A percentile compares a stretch with the other conserved stretches of the same genome.
Conservation (phyloP, 2,113 vertebrate species). For the Aleadryas rufinucha region DNA sequence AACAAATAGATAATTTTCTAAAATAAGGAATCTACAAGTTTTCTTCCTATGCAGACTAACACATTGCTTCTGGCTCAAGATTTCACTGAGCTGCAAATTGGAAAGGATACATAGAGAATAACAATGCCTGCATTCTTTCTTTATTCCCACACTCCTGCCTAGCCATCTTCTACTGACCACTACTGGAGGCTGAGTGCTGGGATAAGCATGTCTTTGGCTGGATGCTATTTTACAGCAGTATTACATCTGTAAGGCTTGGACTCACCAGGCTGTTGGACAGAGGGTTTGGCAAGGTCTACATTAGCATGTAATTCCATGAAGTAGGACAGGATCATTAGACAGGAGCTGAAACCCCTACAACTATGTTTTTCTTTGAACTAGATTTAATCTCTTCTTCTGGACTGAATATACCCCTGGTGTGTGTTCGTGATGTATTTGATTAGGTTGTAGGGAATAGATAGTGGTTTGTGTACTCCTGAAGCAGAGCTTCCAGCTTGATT, state of each 20-base stretch:
- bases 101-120: not conserved
- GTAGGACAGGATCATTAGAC: not conserved
- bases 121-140: not conserved
- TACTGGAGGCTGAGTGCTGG: not conserved
- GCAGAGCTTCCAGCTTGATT: not conserved
- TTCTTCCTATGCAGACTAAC: not conserved
- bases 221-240: not conserved
- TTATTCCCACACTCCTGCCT: not conserved
- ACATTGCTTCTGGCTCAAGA: not conserved
- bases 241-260: rapidly evolving
- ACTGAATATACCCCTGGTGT: not conserved
- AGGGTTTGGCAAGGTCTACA: not conserved
- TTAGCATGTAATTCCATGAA: not conserved
- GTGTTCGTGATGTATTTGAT: not conserved
- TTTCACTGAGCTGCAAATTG: not conserved
- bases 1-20: not conserved
- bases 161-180: not conserved
- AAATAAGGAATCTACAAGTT: not conserved
- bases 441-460: not conserved
- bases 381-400: not conserved
- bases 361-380: not conserved
- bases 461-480: not conserved
- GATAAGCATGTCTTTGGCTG: not conserved
- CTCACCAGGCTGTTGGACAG: not conserved
- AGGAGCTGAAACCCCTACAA: not conserved